Evolutionary conservation across 2,113 vertebrate genomes (phyloP), one percentile per base, ranked within the genome.

Genomic region (Gadus macrocephalus): DNA sequence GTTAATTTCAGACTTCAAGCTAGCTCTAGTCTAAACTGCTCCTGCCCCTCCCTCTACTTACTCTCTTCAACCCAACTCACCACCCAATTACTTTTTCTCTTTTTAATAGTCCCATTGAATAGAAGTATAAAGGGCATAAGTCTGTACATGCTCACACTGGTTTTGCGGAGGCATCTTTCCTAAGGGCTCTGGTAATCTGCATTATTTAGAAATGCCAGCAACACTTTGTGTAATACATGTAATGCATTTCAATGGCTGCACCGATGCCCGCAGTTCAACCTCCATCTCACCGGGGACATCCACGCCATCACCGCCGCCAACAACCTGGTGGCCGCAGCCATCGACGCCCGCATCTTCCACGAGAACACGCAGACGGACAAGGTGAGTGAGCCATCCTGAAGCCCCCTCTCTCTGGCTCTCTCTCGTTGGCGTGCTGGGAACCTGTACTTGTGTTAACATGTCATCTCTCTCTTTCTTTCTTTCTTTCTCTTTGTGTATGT

Each of bases 291-390:
- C 0, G 97, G 97, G 19, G 97, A 99, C 83, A 98, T 98, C 84
- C 97, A 99, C 0, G 97, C 97, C 81, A 97, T 99, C 88, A 99
- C 97, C 11, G 97, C 97, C 22, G 93, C 97, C 62, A 99, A 98
- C 83, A 99, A 99, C 85, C 87, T 99, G 16, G 95, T 99, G 0
- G 95, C 97, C 56, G 97, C 97, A 0, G 96, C 97, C 66, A 80
- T 98, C 0, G 97, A 99, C 0, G 93, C 97, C 0, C 96, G 96
- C 42, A 96, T 99, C 1, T 98, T 98, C 90, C 97, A 99, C 0
- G 97, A 99, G 82, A 69, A 90, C 65, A 98, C 96, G 0, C 97
- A 99, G 75, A 88, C 93, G 27, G 95, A 99, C 86, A 96, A 97
- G 93, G 97, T 97, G 67, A 62, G 62, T n/a, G 0, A 19, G 63